A percentile compares a stretch with the other conserved stretches of the same genome.
Evolutionary conservation across 1,140 invertebrate species (phyloP).

Genomic region (Drosophila nasuta): DNA sequence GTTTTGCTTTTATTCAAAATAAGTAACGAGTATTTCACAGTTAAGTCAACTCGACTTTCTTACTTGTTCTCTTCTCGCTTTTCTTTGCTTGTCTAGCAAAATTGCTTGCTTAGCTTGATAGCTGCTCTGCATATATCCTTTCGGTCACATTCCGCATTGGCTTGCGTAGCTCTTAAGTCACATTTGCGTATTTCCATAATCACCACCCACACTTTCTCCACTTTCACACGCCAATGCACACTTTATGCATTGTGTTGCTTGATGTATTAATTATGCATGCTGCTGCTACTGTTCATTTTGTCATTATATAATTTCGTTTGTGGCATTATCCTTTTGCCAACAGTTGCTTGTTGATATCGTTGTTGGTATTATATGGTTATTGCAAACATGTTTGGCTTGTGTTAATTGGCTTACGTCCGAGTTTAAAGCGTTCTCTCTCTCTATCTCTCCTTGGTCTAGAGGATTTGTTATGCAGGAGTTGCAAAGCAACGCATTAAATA

Average conservation of each 20-base stretch:
- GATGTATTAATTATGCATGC: slow-evolving; percentile 63
- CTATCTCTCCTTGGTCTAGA: too few relatives aligned
- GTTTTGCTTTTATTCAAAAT: too few relatives aligned
- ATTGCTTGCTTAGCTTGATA: slow-evolving; percentile 16
- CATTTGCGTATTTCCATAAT: slow-evolving; percentile 1
- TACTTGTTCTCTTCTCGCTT: background rate
- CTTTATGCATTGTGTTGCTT: slow-evolving; percentile 27
- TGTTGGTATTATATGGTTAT: slow-evolving; percentile 5
- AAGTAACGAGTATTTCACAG: too few relatives aligned
- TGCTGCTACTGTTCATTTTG: slow-evolving; percentile 39
- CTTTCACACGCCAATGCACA: background rate
- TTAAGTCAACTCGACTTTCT: too few relatives aligned
- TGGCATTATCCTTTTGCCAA: slow-evolving; percentile 58
- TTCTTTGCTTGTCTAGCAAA: slow-evolving; percentile 12
- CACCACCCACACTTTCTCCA: background rate
- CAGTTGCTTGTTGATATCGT: background rate
- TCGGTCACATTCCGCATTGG: slow-evolving; percentile 3
- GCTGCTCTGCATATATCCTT: slow-evolving; percentile 4
- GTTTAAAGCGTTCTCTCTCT: background rate
- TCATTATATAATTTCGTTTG: slow-evolving; percentile 70
- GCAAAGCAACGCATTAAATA: background rate
- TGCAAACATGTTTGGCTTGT: slow-evolving; percentile 19
- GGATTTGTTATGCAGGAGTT: background rate
- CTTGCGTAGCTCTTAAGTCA: slow-evolving; percentile 16
- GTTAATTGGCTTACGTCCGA: slow-evolving; percentile 39